Conservation (phyloP, 2,797 vertebrate genomes). For the Spondyliosoma cantharus region DNA sequence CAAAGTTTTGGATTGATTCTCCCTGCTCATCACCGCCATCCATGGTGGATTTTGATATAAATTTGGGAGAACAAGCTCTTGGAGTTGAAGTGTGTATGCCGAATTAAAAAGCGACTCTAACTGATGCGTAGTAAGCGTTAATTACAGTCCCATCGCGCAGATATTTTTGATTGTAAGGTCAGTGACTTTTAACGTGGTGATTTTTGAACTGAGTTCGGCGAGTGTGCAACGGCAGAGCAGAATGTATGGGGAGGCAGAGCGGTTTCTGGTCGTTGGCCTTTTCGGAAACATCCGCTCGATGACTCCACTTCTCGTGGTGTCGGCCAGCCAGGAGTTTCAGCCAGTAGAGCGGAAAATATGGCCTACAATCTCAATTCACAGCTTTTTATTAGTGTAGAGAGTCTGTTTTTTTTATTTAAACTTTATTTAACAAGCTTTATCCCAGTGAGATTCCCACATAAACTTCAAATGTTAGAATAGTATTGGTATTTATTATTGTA, state of each 20-base stretch:
- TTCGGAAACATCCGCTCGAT: slow-evolving; percentile 82
- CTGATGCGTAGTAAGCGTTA: fast-evolving
- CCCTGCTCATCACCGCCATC: slow-evolving; percentile 14
- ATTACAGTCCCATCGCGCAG: fast-evolving
- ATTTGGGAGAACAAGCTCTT: neutral
- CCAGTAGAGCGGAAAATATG: slow-evolving; percentile 75
- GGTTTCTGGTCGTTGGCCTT: slow-evolving; percentile 63
- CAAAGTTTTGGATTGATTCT: neutral
- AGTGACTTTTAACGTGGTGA: fast-evolving
- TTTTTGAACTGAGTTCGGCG: slow-evolving; percentile 15
- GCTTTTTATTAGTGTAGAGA: slow-evolving; percentile 29
- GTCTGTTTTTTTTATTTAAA: neutral
- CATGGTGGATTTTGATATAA: neutral
- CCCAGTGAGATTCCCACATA: neutral
- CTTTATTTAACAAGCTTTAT: slow-evolving; percentile 47
- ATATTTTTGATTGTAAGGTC: neutral
- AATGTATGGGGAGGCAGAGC: slow-evolving; percentile 32
- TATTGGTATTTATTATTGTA: neutral
- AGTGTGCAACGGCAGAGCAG: slow-evolving; percentile 3
- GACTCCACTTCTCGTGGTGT: slow-evolving; percentile 82
- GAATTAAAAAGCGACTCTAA: slow-evolving; percentile 6
- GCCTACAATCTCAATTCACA: slow-evolving; percentile 44
- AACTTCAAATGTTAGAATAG: neutral
- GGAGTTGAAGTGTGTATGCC: neutral
- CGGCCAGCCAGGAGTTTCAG: slow-evolving; percentile 61